phyloP scores from a whole-genome alignment of 2,113 vertebrate genomes.

The Leucopsar rothschildi region DNA sequence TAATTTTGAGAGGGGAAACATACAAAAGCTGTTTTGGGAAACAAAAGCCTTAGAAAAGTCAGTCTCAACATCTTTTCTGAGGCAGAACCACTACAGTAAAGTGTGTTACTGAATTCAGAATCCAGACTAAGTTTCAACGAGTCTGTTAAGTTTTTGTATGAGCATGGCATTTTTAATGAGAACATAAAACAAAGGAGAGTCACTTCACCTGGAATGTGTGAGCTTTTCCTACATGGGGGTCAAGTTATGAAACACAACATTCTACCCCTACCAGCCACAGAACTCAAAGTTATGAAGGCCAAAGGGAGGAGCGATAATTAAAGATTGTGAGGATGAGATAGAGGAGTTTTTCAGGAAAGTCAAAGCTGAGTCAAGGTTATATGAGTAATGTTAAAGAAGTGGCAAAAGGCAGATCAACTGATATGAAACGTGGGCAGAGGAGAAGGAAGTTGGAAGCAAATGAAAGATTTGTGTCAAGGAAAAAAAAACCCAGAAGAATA shows the following conservation, averaged over 20 bases:
- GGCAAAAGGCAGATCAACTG: constrained; percentile 50
- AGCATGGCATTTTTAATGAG: neutral
- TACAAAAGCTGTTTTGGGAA: neutral
- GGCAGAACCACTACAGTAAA: neutral
- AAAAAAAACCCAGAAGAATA: neutral
- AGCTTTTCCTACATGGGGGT: neutral
- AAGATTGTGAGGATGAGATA: neutral
- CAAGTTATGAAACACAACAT: neutral
- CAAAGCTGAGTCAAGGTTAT: constrained; percentile 59
- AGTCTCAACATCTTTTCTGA: neutral
- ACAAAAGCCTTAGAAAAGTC: neutral
- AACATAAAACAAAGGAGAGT: neutral
- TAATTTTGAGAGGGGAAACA: neutral
- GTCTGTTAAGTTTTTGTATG: neutral
- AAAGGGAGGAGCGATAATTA: constrained; percentile 14
- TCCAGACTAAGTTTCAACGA: neutral
- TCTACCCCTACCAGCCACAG: neutral
- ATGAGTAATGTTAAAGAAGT: constrained; percentile 42
- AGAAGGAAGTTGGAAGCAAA: constrained; percentile 57
- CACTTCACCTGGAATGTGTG: neutral
- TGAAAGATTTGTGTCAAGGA: constrained; percentile 35
- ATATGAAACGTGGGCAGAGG: neutral
- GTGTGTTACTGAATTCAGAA: neutral
- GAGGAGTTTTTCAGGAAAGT: constrained; percentile 14
- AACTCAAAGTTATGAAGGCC: neutral